These are phyloP conservation scores for Zapus hudsonius DNA, from an alignment of 2,113 vertebrate species.

Conservation along the genomic window DNA sequence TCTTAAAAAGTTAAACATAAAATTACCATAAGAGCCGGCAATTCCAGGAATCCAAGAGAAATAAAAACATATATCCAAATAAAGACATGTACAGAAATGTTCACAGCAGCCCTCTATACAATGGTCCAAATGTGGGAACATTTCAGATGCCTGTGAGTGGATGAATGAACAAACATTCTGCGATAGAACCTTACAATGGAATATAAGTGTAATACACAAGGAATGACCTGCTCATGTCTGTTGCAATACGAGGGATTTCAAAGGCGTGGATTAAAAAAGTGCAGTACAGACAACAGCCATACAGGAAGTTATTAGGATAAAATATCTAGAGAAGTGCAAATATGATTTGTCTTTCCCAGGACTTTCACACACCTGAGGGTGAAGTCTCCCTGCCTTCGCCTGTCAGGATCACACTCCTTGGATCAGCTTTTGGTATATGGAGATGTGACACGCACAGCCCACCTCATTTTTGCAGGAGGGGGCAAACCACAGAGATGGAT, in stretches of 20 bases:
- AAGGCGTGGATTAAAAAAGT: background rate
- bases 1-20: background rate
- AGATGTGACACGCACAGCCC: no score
- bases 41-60: background rate
- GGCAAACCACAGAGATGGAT: background rate
- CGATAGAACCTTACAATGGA: accelerated
- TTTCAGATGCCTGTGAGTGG: background rate
- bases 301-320: background rate
- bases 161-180: background rate
- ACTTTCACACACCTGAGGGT: background rate
- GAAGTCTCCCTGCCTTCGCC: accelerated
- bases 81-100: background rate
- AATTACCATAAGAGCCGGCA: background rate
- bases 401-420: accelerated
- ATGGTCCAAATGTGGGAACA: background rate
- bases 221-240: no score
- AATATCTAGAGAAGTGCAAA: background rate
- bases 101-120: background rate
- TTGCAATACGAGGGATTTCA: background rate
- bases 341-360: background rate
- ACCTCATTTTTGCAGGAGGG: background rate
- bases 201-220: accelerated
- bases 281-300: background rate
- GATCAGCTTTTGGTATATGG: accelerated
- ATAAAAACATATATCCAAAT: background rate